These are phyloP conservation scores for Adelges cooleyi DNA, from an alignment of 1,140 invertebrate species.

Conservation along the genomic window DNA sequence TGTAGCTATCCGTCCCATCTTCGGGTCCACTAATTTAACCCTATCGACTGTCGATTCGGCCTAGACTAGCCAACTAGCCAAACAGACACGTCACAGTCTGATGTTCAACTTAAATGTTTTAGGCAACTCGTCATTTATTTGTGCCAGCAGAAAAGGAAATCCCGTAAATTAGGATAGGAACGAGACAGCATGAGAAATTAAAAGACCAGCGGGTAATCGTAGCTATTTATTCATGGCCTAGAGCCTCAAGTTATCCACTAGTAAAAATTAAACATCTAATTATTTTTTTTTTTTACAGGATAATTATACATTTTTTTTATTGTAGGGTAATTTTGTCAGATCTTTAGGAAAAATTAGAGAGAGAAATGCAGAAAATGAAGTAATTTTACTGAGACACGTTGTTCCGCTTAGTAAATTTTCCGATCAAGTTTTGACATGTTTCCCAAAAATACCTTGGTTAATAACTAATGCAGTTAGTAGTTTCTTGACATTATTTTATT, in stretches of 20 bases:
- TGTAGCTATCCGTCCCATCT: too few relatives aligned
- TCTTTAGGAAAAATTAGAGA: constrained; percentile 72
- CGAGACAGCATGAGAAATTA: constrained; percentile 70
- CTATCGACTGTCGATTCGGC: constrained; percentile 90
- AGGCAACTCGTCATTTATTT: constrained; percentile 71
- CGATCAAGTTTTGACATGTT: constrained; percentile 79
- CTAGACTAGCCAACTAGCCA: constrained; percentile 77
- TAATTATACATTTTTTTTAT: neutral
- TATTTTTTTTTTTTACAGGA: constrained; percentile 37
- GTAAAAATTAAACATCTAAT: constrained; percentile 1
- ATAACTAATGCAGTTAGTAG: constrained; percentile 49
- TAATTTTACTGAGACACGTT: constrained; percentile 90
- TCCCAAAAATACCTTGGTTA: constrained; percentile 82
- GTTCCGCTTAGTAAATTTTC: constrained; percentile 92
- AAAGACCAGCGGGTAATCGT: constrained; percentile 78
- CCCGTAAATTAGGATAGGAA: constrained; percentile 84
- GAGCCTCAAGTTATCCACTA: constrained; percentile 57
- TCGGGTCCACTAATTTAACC: constrained; percentile 75
- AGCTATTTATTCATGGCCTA: constrained; percentile 84
- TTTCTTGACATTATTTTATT: too few relatives aligned
- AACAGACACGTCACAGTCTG: constrained; percentile 38
- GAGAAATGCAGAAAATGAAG: constrained; percentile 88
- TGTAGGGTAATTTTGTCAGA: constrained; percentile 75
- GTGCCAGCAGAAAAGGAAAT: constrained; percentile 80
- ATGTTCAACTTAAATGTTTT: constrained; percentile 31